Base-by-base conservation (phyloP, 2,888 invertebrate species). In the Trissolcus brochymenae region DNA sequence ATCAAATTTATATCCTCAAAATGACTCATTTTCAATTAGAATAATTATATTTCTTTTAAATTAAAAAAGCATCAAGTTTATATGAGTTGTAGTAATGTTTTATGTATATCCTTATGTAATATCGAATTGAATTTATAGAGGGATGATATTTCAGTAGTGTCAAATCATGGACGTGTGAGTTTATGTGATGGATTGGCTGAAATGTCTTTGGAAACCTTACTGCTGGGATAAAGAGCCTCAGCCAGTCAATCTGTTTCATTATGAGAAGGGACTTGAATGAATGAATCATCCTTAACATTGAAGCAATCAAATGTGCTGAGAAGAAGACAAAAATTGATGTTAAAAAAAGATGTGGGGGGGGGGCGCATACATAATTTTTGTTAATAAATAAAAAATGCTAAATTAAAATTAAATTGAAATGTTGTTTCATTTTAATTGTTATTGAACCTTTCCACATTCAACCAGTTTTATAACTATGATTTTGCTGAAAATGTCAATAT, bases 171-270 rank as follows among this genome's bases (percentile, higher is more conserved):
- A 84, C 82, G 56, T 65, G 81, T 83, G 81, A 81, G 56, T 61
- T 62, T 79, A 76, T 68, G 84, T 89, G 89, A 89, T 89, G 87
- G 88, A 89, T 89, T 85, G 87, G 84, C 88, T 88, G 83, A 87
- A 86, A 88, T 88, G 87, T 86, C 87, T 87, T 88, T 88, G 84
- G 85, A 85, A 83, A 81, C 79, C 79, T 67, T 80, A 75, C 66
- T 53, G 72, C 76, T 68, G 76, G 79, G 80, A 79, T 79, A 80
- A 82, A 81, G 78, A 77, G 80, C 81, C 35, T 35, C 35, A 35
- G 62, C 14, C 55, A 81, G 79, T 82, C 88, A 86, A 88, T 88
- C 87, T 70, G 85, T 88, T 87, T 87, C 82, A 82, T 81, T 83
- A 83, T 86, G 86, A 87, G 87, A 87, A 83, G 80, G 80, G 79